Evolutionary conservation across 1,140 invertebrate species (phyloP).

Genomic region (Dryas iulia): DNA sequence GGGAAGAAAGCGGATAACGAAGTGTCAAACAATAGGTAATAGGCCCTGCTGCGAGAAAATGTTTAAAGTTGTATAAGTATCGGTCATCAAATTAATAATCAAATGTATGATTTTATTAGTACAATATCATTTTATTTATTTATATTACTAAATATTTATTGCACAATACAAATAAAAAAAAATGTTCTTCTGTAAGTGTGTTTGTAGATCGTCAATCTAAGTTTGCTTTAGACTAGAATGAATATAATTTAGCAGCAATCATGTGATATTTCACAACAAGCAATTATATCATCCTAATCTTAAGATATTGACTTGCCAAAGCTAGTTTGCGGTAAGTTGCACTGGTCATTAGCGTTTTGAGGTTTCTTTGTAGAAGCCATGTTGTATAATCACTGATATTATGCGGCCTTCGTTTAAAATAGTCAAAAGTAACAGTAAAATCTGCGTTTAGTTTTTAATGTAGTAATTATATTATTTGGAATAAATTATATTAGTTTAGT

Average conservation of each 20-base stretch:
- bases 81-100: too few relatives aligned
- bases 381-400: conserved; percentile 20
- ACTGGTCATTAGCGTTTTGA: conserved; percentile 23
- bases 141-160: too few relatives aligned
- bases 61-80: too few relatives aligned
- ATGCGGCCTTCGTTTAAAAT: conserved; percentile 5
- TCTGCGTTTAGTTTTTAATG: neutral
- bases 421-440: neutral
- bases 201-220: too few relatives aligned
- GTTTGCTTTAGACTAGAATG: too few relatives aligned
- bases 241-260: neutral
- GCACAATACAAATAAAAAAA: too few relatives aligned
- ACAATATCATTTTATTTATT: too few relatives aligned
- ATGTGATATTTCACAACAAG: neutral
- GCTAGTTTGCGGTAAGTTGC: conserved; percentile 5
- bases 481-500: neutral
- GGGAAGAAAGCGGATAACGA: too few relatives aligned
- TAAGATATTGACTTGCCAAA: conserved; percentile 9
- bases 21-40: too few relatives aligned
- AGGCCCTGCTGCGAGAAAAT: too few relatives aligned
- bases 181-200: too few relatives aligned
- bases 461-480: neutral
- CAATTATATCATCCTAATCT: conserved; percentile 6
- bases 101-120: too few relatives aligned
- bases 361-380: conserved; percentile 23